Base-by-base conservation (phyloP, 2,888 invertebrate genomes). In the Pyrocoelia pectoralis region DNA sequence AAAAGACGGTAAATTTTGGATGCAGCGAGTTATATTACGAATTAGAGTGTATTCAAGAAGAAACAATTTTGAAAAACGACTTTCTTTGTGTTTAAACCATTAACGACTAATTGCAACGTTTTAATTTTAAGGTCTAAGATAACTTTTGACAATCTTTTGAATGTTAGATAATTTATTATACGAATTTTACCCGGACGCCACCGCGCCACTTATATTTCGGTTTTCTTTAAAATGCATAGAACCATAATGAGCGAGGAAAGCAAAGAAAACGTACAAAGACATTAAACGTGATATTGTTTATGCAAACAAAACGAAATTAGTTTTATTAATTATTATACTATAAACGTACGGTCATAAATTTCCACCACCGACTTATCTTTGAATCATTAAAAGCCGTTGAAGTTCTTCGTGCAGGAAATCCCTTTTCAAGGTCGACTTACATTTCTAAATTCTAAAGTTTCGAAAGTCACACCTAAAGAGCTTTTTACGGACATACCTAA, bases 21-120 rank as follows among this genome's bases (percentile, higher is more conserved):
- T 62, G 65, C 60, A 58, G 58, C 63, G 56, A 56, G 46, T 59
- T 64, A 54, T 28, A 61, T 59, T 60, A 52, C 57, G 64, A 64
- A 61, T 64, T 72, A 73, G 73, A 70, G 77, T 77, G 78, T 77
- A 77, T 77, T 78, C 77, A 71, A 77, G 78, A 75, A 77, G 79
- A 79, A 80, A 79, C 80, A 80, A 81, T 80, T 80, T 80, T 80
- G 81, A 81, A 81, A 80, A 81, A 81, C 80, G 81, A 80, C 79
- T 76, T 80, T 79, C 80, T 80, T 80, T 81, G 81, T 81, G 78
- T 78, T 73, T 74, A 70, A 71, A 73, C 80, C 79, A 79, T 80
- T 80, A 80, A 74, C 70, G 77, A 76, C 80, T 81, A 81, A 81
- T 81, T 81, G 81, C 80, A 70, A 74, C 76, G 79, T 80, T 81